Conservation (phyloP, 2,888 invertebrate species). For the Portevinia maculata region DNA sequence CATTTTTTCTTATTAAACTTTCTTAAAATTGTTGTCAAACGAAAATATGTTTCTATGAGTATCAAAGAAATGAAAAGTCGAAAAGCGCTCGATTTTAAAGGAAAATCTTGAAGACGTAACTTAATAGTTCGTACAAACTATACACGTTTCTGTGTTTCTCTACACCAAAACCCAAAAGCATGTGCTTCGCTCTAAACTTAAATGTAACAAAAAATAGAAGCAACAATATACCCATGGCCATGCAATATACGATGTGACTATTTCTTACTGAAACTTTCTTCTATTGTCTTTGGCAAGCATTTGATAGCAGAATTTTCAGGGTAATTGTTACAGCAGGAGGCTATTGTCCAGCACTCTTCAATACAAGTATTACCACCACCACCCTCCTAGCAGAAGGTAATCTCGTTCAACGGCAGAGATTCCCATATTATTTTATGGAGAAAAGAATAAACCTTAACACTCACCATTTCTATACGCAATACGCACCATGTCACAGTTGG, state of each 20-base stretch:
- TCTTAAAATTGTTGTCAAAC: too few relatives aligned
- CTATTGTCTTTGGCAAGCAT: conserved; percentile 62
- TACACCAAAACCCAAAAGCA: too few relatives aligned
- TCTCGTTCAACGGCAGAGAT: conserved; percentile 33
- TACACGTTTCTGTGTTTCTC: too few relatives aligned
- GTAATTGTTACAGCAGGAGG: conserved; percentile 55
- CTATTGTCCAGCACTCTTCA: conserved; percentile 49
- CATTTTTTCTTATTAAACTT: too few relatives aligned
- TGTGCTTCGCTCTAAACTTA: too few relatives aligned
- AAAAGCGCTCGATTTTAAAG: too few relatives aligned
- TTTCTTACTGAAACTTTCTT: conserved; percentile 53
- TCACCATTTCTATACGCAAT: conserved; percentile 23
- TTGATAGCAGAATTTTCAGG: conserved; percentile 34
- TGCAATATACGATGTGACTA: conserved; percentile 13
- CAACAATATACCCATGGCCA: conserved; percentile 11
- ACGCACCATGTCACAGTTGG: conserved; percentile 36
- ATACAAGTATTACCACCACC: neutral
- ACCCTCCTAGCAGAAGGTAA: conserved; percentile 20
- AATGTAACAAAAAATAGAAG: conserved; percentile 2
- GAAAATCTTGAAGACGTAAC: too few relatives aligned
- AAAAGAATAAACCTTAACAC: conserved; percentile 18
- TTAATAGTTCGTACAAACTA: too few relatives aligned
- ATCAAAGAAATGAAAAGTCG: too few relatives aligned
- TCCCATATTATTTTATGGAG: conserved; percentile 42
- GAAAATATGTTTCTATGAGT: too few relatives aligned